Evolutionary conservation across 35 echinoderm and acorn worm genomes (phyloP).

Genomic region (Diadema setosum): DNA sequence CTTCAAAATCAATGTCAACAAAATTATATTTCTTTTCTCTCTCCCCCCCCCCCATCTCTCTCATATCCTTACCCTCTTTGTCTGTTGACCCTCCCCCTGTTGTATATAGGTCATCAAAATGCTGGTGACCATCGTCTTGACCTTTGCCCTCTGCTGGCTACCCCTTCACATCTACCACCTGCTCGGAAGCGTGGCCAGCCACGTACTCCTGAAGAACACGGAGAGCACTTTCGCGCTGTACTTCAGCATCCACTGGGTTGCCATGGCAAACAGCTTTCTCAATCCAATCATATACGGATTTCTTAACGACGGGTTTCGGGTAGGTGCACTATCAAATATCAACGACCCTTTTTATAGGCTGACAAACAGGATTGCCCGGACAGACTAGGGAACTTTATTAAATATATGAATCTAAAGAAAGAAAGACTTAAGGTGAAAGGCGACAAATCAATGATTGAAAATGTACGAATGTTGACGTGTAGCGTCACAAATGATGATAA

Average conservation of each 20-base stretch:
- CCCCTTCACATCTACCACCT: constrained; percentile 68
- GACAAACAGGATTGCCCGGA: background rate
- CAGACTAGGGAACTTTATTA: background rate
- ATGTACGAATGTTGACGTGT: too few species aligned
- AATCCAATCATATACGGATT: constrained; percentile 94
- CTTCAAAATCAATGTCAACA: too few species aligned
- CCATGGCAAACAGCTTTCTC: constrained; percentile 85
- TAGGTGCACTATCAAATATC: background rate
- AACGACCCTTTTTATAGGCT: background rate
- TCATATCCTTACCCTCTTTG: too few species aligned
- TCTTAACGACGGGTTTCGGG: constrained; percentile 88
- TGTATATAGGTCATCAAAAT: constrained; percentile 81
- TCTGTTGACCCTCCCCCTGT: too few species aligned
- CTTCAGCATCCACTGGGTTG: constrained; percentile 70
- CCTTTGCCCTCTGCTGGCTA: constrained; percentile 72
- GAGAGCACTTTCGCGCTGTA: constrained; percentile 43
- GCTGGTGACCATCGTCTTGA: constrained; percentile 76
- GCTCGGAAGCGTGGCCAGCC: background rate
- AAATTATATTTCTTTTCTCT: too few species aligned
- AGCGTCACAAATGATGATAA: too few species aligned
- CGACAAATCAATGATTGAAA: background rate
- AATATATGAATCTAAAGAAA: background rate
- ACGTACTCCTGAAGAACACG: background rate
- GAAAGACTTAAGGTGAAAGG: background rate
- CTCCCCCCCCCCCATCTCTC: too few species aligned